Evolutionary conservation across 1,140 invertebrate genomes (phyloP).

Genomic region (Drosophila pallidifrons): DNA sequence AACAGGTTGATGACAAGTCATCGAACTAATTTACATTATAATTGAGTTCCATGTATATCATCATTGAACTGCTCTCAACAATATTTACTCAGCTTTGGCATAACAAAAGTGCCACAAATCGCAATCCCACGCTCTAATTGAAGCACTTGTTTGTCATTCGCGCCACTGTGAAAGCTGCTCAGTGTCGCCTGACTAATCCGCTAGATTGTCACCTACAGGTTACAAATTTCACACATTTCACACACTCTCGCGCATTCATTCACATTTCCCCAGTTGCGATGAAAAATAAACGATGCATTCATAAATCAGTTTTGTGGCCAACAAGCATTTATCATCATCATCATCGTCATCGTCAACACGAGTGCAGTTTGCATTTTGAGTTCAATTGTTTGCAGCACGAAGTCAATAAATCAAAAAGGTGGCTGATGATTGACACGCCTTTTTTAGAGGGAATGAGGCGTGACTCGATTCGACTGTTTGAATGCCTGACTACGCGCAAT

Average conservation of each 20-base stretch:
- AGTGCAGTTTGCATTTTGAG: slow-evolving; percentile 36
- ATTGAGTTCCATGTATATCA: not conserved
- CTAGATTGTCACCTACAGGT: slow-evolving; percentile 26
- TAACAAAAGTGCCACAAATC: slow-evolving; percentile 1
- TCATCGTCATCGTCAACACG: slow-evolving; percentile 11
- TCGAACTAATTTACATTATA: slow-evolving; percentile 5
- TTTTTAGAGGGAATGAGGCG: slow-evolving; percentile 8
- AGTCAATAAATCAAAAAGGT: slow-evolving; percentile 70
- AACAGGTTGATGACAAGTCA: slow-evolving; percentile 11
- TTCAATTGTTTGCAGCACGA: slow-evolving; percentile 35
- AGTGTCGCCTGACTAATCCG: slow-evolving; percentile 42
- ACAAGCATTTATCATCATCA: slow-evolving; percentile 5
- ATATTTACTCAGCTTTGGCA: slow-evolving; percentile 46
- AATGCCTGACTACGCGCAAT: slow-evolving; percentile 9
- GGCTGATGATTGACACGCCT: slow-evolving; percentile 50
- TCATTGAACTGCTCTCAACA: not conserved
- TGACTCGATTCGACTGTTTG: slow-evolving; percentile 7
- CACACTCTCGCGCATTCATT: slow-evolving; percentile 2
- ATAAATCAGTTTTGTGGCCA: slow-evolving; percentile 32
- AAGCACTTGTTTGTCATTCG: slow-evolving; percentile 19
- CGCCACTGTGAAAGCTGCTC: not conserved
- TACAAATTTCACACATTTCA: slow-evolving; percentile 25
- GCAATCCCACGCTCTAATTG: slow-evolving; percentile 38
- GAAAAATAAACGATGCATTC: slow-evolving; percentile 24
- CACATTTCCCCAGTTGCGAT: not conserved